Evolutionary conservation across 2,797 vertebrate genomes (phyloP).

Genomic region (Platalea minor): DNA sequence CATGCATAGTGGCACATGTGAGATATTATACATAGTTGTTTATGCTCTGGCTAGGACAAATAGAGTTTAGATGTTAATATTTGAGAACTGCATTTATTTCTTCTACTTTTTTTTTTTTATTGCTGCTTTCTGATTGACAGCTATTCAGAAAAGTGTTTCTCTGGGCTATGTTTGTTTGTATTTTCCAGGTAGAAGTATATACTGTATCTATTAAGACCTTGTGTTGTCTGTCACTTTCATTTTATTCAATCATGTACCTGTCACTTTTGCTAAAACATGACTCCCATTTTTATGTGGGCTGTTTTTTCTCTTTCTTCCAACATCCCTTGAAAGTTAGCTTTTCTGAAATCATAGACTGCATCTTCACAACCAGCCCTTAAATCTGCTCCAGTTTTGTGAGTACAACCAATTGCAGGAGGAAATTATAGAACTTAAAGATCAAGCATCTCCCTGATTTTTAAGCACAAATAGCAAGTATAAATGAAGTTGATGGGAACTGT

Average conservation of each 20-base stretch:
- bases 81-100: not conserved
- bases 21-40: not conserved
- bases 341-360: slow-evolving; percentile 20
- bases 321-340: slow-evolving; percentile 20
- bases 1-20: not conserved
- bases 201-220: slow-evolving; percentile 26
- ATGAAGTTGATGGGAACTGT: not conserved
- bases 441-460: slow-evolving; percentile 33
- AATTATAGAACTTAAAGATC: slow-evolving; percentile 54
- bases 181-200: not conserved
- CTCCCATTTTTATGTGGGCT: not conserved
- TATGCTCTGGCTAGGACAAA: not conserved
- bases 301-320: not conserved
- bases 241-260: slow-evolving; percentile 56
- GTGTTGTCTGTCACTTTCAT: slow-evolving; percentile 51
- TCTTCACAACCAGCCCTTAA: slow-evolving; percentile 33
- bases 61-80: not conserved
- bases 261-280: slow-evolving; percentile 4
- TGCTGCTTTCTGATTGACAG: slow-evolving; percentile 14
- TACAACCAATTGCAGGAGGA: slow-evolving; percentile 43
- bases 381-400: slow-evolving; percentile 28
- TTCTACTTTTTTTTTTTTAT: not conserved
- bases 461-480: slow-evolving; percentile 41
- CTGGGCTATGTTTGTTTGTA: slow-evolving; percentile 11
- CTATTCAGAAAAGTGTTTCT: slow-evolving; percentile 10